These are phyloP conservation scores for Etheostoma perlongum DNA, from an alignment of 2,797 vertebrate genomes.

Conservation along the genomic window DNA sequence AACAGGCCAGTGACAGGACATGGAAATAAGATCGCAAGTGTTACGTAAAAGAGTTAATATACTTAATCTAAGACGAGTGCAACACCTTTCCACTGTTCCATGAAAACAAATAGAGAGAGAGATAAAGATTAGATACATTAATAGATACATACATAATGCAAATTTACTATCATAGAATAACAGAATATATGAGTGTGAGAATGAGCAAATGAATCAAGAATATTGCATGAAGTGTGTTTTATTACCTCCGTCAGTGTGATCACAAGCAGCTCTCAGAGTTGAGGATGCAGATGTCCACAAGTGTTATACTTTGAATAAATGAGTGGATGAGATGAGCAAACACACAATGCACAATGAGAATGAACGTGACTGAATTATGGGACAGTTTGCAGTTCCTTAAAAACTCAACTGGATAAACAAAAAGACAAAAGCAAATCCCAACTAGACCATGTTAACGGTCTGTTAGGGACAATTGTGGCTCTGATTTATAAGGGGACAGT, in stretches of 20 bases:
- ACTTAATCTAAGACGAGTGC: conserved; percentile 9
- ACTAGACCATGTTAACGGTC: not conserved
- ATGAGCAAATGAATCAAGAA: conserved; percentile 12
- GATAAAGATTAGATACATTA: not conserved
- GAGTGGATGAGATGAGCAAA: conserved; percentile 27
- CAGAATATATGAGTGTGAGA: conserved; percentile 3
- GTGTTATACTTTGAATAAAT: conserved; percentile 32
- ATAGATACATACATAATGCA: not conserved
- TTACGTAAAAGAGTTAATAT: conserved; percentile 34
- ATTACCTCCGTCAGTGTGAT: conserved; percentile 37
- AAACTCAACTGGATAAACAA: conserved; percentile 10
- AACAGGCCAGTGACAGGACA: conserved; percentile 42
- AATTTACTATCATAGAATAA: not conserved
- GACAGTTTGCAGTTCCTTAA: not conserved
- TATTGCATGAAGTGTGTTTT: not conserved
- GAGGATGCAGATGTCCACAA: conserved; percentile 17
- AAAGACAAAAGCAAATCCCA: not conserved
- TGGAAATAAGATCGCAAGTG: conserved; percentile 29
- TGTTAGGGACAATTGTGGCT: not conserved
- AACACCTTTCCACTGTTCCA: not conserved
- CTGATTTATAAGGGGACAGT: not conserved
- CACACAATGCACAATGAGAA: conserved; percentile 2
- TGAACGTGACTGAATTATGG: conserved; percentile 15
- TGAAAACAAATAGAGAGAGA: conserved; percentile 9
- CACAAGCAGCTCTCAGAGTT: conserved; percentile 9